Conservation (phyloP, 2,113 vertebrate genomes). For the Crotalus tigris region DNA sequence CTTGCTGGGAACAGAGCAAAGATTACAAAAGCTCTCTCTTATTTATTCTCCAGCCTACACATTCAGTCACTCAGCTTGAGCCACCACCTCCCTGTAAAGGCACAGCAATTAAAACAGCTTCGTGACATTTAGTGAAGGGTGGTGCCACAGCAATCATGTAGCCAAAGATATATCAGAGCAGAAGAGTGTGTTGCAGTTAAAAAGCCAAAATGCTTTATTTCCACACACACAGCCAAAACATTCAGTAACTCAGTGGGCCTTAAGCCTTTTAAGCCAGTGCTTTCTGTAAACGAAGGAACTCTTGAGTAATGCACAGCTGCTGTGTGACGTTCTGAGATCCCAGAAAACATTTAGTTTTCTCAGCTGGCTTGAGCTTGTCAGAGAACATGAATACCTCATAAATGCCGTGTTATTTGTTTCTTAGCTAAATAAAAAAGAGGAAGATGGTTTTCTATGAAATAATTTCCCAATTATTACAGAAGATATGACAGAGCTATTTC, state of each 20-base stretch:
- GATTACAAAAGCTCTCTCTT: slow-evolving; percentile 16
- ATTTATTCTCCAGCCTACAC: slow-evolving; percentile 11
- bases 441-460: neutral
- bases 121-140: neutral
- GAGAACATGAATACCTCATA: neutral
- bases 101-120: slow-evolving; percentile 10
- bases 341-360: neutral
- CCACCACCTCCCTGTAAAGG: neutral
- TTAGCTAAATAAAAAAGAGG: neutral
- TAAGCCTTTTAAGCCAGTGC: neutral
- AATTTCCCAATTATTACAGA: neutral
- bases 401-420: neutral
- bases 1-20: neutral
- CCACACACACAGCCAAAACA: neutral
- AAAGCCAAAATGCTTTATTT: neutral
- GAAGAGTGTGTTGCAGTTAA: neutral
- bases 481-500: neutral
- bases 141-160: neutral
- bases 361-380: neutral
- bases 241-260: neutral
- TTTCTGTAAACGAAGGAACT: neutral
- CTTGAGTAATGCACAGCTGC: neutral
- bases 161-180: neutral
- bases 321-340: neutral
- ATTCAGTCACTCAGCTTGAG: neutral